These are phyloP conservation scores for Etheostoma spectabile DNA, from an alignment of 2,113 vertebrate species.

Conservation along the genomic window DNA sequence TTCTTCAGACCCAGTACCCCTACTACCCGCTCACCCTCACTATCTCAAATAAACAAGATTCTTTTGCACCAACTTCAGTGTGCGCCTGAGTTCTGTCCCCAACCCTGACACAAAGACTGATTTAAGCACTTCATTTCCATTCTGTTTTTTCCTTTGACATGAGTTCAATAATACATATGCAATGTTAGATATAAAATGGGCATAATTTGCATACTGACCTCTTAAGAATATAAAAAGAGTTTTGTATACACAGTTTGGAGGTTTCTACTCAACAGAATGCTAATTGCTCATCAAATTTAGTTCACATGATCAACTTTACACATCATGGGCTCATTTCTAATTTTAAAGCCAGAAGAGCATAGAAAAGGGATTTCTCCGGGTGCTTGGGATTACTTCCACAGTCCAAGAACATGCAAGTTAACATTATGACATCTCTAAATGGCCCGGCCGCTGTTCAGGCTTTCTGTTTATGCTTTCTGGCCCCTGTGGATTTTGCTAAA, in stretches of 20 bases:
- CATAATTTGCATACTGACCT: background rate
- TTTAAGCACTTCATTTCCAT: slow-evolving; percentile 37
- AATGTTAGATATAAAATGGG: background rate
- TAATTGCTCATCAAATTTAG: background rate
- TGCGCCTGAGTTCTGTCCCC: too few species aligned
- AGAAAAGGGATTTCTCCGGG: background rate
- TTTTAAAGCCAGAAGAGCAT: background rate
- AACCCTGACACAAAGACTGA: slow-evolving; percentile 11
- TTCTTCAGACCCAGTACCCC: too few species aligned
- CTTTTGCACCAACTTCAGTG: too few species aligned
- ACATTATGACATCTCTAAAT: too few species aligned
- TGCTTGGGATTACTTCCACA: background rate
- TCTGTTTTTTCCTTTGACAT: slow-evolving; percentile 1
- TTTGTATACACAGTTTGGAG: background rate
- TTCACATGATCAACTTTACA: too few species aligned
- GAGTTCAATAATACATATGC: slow-evolving; percentile 6
- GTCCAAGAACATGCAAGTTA: too few species aligned
- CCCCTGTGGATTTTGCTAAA: too few species aligned
- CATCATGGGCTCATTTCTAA: background rate
- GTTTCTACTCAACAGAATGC: background rate
- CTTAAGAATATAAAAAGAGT: background rate
- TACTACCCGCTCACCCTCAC: too few species aligned
- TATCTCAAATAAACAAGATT: too few species aligned
- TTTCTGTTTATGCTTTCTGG: too few species aligned
- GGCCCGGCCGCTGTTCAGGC: too few species aligned